Percentiles rank a stretch among this genome's conserved stretches.
Conservation (phyloP, 2,888 invertebrate genomes). For the Drosophila fungiperda region DNA sequence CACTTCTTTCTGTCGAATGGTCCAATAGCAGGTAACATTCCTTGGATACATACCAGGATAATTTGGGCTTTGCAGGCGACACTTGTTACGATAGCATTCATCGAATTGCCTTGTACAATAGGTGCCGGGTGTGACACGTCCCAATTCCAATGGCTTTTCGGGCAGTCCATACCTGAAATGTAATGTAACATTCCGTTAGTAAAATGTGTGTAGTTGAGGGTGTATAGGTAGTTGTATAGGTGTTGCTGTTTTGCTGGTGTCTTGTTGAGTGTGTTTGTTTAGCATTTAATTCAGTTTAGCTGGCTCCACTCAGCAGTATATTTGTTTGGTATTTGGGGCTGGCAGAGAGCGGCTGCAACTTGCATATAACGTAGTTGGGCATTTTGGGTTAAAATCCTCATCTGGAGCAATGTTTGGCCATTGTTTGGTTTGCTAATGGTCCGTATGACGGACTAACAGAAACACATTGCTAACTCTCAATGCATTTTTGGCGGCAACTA, state of each 20-base stretch:
- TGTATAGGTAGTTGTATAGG: background rate
- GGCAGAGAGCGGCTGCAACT: constrained; percentile 49
- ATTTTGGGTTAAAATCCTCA: constrained; percentile 44
- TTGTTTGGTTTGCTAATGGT: constrained; percentile 74
- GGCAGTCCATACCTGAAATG: constrained; percentile 89
- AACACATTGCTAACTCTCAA: constrained; percentile 2
- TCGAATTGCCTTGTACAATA: constrained; percentile 94
- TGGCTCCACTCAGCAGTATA: constrained; percentile 41
- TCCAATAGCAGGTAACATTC: constrained; percentile 96
- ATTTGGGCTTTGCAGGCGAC: constrained; percentile 95
- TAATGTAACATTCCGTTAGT: constrained; percentile 36
- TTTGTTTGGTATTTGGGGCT: constrained; percentile 54
- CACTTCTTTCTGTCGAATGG: constrained; percentile 92
- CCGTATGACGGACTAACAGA: constrained; percentile 31
- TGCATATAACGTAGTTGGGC: constrained; percentile 70
- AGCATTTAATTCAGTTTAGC: constrained; percentile 60
- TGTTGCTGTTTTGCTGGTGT: constrained; percentile 13
- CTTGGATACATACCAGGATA: constrained; percentile 93
- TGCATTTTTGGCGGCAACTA: constrained; percentile 34
- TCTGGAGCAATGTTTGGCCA: constrained; percentile 40
- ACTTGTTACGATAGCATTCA: constrained; percentile 93
- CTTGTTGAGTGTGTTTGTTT: constrained; percentile 29
- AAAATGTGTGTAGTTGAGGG: background rate
- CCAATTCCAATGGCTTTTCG: constrained; percentile 92
- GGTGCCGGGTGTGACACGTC: constrained; percentile 93